Evolutionary conservation across 2,888 invertebrate species (phyloP), one percentile per base, ranked within the genome.

Genomic region (Eupithecia dodoneata): DNA sequence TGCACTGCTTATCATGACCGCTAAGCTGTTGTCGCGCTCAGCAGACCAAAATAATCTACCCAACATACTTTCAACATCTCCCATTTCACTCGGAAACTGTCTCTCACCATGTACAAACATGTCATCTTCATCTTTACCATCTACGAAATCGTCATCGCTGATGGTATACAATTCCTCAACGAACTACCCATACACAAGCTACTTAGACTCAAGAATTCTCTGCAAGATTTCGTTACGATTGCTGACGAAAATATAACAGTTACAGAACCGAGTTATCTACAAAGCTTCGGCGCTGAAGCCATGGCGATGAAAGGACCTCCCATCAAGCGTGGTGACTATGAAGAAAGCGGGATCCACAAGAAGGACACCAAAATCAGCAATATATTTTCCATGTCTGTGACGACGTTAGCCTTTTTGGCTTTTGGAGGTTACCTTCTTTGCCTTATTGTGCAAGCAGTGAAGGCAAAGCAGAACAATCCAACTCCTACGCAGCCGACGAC

Each of bases 351-450:
- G 2, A 82, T 94, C 1, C 86, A 90, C 85, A 93, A 95, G 85
- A 95, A 94, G 81, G 91, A 92, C 45, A 96, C 96, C 4, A 97
- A 97, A 88, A 94, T 98, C 72, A 97, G 97, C 81, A 97, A 97
- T 70, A 96, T 98, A 73, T 98, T 98, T 85, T 97, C 98, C 80
- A 95, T 97, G 82, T 97, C 98, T 0, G 96, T 98, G 12, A 98
- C 98, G 0, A 96, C 97, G 0, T 90, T 98, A 74, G 97, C 98
- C 0, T 98, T 98, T 91, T 91, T 98, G 9, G 98, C 98, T 0
- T 98, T 98, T 85, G 98, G 98, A 0, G 98, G 98, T 2, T 98
- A 98, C 87, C 91, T 98, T 41, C 88, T 98, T 2, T 97, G 97
- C 84, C 92, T 98, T 71, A 96, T 98, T 73, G 97, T 97, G 45